Evolutionary conservation across 2,113 vertebrate genomes (phyloP).

Genomic region (Oxyura jamaicensis): DNA sequence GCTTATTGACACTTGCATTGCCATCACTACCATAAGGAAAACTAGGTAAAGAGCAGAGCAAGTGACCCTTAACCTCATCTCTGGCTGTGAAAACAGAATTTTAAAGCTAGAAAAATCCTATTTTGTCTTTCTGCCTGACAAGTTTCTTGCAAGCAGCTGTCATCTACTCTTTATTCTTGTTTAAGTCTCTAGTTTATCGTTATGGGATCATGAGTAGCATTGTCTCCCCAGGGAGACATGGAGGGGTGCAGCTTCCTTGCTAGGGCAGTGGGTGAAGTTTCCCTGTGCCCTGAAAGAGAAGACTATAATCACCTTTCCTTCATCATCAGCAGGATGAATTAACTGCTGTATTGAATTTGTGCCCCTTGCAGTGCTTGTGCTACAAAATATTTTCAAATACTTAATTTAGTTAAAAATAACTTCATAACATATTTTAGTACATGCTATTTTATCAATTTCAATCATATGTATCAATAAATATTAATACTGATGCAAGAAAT

Average conservation of each 20-base stretch:
- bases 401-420: not conserved
- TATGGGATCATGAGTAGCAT: not conserved
- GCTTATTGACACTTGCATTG: not conserved
- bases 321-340: not conserved
- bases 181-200: not conserved
- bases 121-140: not conserved
- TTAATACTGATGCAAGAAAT: not conserved
- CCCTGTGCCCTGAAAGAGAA: not conserved
- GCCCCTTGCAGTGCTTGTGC: not conserved
- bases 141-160: not conserved
- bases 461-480: not conserved
- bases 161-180: not conserved
- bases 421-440: not conserved
- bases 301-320: not conserved
- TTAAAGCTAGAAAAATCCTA: not conserved
- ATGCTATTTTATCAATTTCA: not conserved
- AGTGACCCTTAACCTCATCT: not conserved
- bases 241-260: not conserved
- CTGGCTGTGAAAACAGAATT: not conserved
- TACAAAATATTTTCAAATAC: not conserved
- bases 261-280: not conserved
- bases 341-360: not conserved
- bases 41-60: not conserved
- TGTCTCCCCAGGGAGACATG: not conserved
- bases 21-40: not conserved